Evolutionary conservation across 2,113 vertebrate species (phyloP).

Genomic region (Cichladusa arquata): DNA sequence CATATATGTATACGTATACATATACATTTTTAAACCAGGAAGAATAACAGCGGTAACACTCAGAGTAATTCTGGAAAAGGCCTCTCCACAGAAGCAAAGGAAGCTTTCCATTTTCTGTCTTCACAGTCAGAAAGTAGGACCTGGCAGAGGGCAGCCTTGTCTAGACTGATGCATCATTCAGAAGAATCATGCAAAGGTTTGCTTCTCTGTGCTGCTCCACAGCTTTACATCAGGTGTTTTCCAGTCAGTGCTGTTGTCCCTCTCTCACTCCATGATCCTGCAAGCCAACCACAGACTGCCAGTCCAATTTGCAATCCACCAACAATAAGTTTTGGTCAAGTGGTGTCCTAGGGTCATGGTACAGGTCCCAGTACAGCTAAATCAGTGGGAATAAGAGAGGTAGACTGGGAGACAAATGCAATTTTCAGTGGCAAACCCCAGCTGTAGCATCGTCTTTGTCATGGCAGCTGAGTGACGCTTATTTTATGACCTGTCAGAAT

Average conservation of each 20-base stretch:
- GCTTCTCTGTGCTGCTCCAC: not conserved
- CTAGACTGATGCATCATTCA: not conserved
- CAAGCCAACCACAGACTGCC: not conserved
- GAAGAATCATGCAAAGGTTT: not conserved
- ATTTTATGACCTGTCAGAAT: not conserved
- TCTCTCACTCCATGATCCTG: not conserved
- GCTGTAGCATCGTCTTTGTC: not conserved
- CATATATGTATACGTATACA: not conserved
- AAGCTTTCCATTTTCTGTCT: accelerated
- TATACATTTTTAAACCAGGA: not conserved
- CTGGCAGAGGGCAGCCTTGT: not conserved
- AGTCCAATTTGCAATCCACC: not conserved
- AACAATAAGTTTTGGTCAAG: not conserved
- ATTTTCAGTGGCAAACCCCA: not conserved
- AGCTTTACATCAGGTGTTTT: not conserved
- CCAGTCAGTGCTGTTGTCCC: accelerated
- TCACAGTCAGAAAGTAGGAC: not conserved
- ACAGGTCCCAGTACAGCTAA: not conserved
- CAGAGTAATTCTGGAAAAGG: not conserved
- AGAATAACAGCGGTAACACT: not conserved
- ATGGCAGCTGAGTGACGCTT: not conserved
- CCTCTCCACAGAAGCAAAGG: not conserved
- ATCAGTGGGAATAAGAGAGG: not conserved
- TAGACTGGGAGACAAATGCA: not conserved
- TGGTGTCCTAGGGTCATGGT: not conserved